Conservation (phyloP, 1,140 invertebrate genomes). For the Cydia pomonella region DNA sequence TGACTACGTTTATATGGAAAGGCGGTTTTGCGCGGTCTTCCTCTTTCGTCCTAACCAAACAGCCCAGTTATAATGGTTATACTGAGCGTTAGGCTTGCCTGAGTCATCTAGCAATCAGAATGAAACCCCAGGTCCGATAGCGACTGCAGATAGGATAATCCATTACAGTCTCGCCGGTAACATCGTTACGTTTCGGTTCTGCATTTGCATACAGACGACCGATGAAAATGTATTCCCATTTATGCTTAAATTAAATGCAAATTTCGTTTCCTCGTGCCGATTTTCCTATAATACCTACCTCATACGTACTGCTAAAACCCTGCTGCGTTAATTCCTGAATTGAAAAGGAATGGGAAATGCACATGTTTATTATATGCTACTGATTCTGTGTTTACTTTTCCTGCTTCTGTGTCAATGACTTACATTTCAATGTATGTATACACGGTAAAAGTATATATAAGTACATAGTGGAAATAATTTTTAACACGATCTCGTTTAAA, state of each 20-base stretch:
- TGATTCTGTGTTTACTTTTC: not conserved
- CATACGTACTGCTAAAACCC: slow-evolving; percentile 16
- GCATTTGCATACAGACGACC: slow-evolving; percentile 59
- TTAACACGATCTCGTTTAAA: too few relatives aligned
- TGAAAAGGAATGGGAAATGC: not conserved
- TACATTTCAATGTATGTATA: too few relatives aligned
- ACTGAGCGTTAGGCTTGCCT: too few relatives aligned
- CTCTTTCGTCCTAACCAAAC: too few relatives aligned
- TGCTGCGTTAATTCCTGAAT: slow-evolving; percentile 15
- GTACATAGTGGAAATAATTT: too few relatives aligned
- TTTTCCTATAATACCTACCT: slow-evolving; percentile 42
- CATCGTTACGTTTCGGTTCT: slow-evolving; percentile 56
- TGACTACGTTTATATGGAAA: too few relatives aligned
- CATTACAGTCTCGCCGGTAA: slow-evolving; percentile 52
- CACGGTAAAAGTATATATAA: too few relatives aligned
- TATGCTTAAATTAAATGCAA: slow-evolving; percentile 56
- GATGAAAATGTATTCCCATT: slow-evolving; percentile 61
- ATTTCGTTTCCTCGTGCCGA: slow-evolving; percentile 47
- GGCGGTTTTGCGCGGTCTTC: too few relatives aligned
- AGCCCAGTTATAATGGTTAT: too few relatives aligned
- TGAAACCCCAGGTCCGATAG: slow-evolving; percentile 32
- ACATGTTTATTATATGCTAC: not conserved
- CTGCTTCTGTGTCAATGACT: not conserved
- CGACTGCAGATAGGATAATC: slow-evolving; percentile 49
- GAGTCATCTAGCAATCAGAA: not conserved